Evolutionary conservation across 2,797 vertebrate species (phyloP), one percentile per base, ranked within the genome.

Genomic region (Anguilla obscura): DNA sequence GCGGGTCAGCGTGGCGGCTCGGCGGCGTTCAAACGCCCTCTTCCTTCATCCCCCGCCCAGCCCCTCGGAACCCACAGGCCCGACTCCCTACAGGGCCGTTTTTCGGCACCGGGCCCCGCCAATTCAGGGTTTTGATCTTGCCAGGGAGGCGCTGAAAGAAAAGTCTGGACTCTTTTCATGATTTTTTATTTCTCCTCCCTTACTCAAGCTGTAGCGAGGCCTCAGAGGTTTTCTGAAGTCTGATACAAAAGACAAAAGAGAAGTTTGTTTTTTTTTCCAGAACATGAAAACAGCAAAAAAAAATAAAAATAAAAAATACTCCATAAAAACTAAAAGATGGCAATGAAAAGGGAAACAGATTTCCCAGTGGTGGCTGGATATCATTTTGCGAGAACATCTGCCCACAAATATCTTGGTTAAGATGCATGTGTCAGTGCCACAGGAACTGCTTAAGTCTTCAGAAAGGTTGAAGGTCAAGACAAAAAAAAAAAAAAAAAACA

Each of bases 121-220:
- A 94, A 89, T 36, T 95, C 86, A 56, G 94, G 96, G 95, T 96
- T 97, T 97, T 97, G 96, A 97, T 93, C 95, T 97, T 94, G 95
- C 95, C 95, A 97, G 97, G 95, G 93, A 92, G 94, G 94, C 91
- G 93, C 91, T 93, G 91, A 71, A 91, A 89, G 91, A 90, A 94
- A 94, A 93, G 95, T 52, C 27, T 52, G 24, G 21, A 54, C 80
- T n/a, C 50, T 27, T 83, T 50, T 27, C n/a, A 9, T 82, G 18
- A 82, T 54, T 83, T 79, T 21, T 6, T 79, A 40, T 40, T 40
- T 40, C 36, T 21, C 16, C 33, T 30, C 74, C 52, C 40, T 74
- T 24, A 84, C 86, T 85, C 33, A 96, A 97, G 95, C 95, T 94
- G 92, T 91, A 94, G 90, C 92, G 33, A 92, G 96, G 94, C 94